These are phyloP conservation scores for Pomacea canaliculata DNA, from an alignment of 2,888 invertebrate species.

Conservation along the genomic window DNA sequence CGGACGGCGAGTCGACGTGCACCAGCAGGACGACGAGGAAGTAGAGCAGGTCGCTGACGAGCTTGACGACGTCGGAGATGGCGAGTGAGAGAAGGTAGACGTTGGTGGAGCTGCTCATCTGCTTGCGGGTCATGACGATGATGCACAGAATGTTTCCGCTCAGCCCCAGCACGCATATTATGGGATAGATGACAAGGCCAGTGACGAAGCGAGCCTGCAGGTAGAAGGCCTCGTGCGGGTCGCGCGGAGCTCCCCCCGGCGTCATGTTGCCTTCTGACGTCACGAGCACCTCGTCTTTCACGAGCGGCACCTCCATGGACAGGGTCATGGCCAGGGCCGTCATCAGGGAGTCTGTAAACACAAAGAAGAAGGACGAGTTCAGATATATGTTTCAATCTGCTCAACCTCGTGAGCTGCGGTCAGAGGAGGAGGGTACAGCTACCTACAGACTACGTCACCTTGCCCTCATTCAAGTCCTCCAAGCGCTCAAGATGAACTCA, in stretches of 20 bases:
- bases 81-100: constrained; percentile 63
- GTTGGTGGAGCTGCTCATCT: constrained; percentile 64
- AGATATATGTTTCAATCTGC: too few species aligned
- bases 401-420: too few species aligned
- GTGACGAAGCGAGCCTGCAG: constrained; percentile 58
- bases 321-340: background rate
- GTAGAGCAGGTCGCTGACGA: constrained; percentile 63
- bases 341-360: background rate
- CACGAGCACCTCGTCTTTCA: background rate
- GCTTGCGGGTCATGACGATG: constrained; percentile 59
- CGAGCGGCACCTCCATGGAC: constrained; percentile 2
- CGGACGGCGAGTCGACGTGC: constrained; percentile 48
- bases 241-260: background rate
- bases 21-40: constrained; percentile 59
- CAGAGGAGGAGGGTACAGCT: too few species aligned
- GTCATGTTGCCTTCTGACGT: background rate
- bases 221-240: constrained; percentile 48
- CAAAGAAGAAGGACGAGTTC: background rate
- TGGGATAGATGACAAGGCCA: constrained; percentile 61
- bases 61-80: constrained; percentile 63
- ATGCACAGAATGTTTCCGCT: constrained; percentile 62
- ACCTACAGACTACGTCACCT: too few species aligned
- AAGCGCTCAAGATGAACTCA: too few species aligned
- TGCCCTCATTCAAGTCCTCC: too few species aligned
- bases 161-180: constrained; percentile 59